Percentiles rank a stretch among this genome's conserved stretches.
Conservation (phyloP, 2,797 vertebrate species). For the Melanotaenia maccullochi region DNA sequence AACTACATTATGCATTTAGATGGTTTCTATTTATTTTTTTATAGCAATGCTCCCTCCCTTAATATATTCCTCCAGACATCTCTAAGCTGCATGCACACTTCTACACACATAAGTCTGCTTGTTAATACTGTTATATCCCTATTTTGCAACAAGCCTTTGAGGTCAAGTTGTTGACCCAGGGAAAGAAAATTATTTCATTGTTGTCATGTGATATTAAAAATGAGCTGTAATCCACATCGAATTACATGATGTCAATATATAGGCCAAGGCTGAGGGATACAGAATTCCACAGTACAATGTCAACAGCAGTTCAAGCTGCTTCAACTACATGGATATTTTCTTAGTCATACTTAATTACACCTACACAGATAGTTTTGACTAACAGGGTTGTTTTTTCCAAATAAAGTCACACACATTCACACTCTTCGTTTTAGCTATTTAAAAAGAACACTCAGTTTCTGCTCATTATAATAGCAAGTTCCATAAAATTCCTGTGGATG, state of each 20-base stretch:
- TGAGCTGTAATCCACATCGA: conserved; percentile 1
- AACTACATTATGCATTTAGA: background rate
- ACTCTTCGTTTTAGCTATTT: background rate
- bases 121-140: background rate
- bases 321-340: conserved; percentile 10
- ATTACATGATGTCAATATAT: conserved; percentile 3
- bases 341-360: background rate
- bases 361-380: background rate
- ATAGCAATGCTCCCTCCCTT: background rate
- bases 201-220: background rate
- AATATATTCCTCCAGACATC: background rate
- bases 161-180: background rate
- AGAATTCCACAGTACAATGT: conserved; percentile 17
- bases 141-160: background rate
- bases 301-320: background rate
- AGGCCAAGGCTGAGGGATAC: background rate
- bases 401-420: background rate
- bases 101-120: background rate
- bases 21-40: background rate
- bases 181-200: background rate
- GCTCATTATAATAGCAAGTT: background rate
- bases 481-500: too few relatives aligned
- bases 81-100: background rate
- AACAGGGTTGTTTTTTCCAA: background rate
- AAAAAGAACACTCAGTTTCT: background rate